Base-by-base conservation (phyloP, 1,140 invertebrate species). In the Drosophila erecta region DNA sequence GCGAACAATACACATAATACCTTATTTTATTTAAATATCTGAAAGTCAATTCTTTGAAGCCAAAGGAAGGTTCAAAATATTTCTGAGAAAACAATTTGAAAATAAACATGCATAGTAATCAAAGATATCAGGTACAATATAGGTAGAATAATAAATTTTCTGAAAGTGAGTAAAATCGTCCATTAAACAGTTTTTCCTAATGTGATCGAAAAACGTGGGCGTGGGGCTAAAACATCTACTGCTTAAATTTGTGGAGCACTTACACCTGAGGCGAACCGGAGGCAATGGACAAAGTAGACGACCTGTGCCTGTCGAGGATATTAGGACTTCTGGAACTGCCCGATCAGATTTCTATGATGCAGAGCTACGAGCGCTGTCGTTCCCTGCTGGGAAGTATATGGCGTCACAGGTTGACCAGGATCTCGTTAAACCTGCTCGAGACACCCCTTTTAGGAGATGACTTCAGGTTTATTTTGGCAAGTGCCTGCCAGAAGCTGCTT, bases 311-410 rank as follows among this genome's bases (percentile, higher is more conserved):
- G 64, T 33, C 15, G 47, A 41, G 50, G 27, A 81, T 90, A 49
- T 47, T 90, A 20, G n/a, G 49, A 7, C 69, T 62, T 8, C 37
- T 90, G 6, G 12, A 27, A 1, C 49, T 85, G 17, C 40, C 74
- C 43, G 81, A 90, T 51, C 80, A 85, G 57, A 46, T 86, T 43
- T 51, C 71, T 12, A 76, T 86, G 83, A 55, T 87, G 50, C 65
- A 87, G 40, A 51, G 58, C 55, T 58, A 69, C 22, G 59, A 61
- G 6, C 62, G 65, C 2, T 87, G 74, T 10, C 61, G 64, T 2
- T 20, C 24, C 6, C 50, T 90, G 15, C 84, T 92, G 33, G 44
- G 60, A 7, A 62, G 62, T 38, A 78, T 90, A 38, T 92, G 79
- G 81, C 71, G 81, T 3, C 53, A 60, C 17, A 49, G 41, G 6